Percentiles rank a stretch among this genome's conserved stretches.
phyloP scores from a whole-genome alignment of 2,113 vertebrate species.

The Phasianus colchicus region DNA sequence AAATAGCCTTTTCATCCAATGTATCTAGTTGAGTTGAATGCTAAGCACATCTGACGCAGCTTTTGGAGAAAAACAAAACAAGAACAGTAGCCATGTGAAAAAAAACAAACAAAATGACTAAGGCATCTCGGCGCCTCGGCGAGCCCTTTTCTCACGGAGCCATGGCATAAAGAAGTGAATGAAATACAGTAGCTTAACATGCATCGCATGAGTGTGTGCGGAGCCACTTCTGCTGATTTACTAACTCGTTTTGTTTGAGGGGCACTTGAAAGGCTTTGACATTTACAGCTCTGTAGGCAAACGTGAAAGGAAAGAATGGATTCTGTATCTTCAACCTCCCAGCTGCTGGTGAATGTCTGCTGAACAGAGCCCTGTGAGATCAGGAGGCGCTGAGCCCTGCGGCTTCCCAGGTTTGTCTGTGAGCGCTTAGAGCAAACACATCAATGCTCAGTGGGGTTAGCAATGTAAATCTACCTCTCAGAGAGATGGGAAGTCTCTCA shows the following conservation, averaged over 20 bases:
- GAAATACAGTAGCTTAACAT: slow-evolving; percentile 60
- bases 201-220: background rate
- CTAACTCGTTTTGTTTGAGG: slow-evolving; percentile 53
- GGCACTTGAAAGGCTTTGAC: slow-evolving; percentile 63
- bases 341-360: slow-evolving; percentile 30
- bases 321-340: slow-evolving; percentile 54
- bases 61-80: slow-evolving; percentile 47
- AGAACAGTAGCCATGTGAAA: slow-evolving; percentile 46
- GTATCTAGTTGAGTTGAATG: slow-evolving; percentile 59
- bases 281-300: slow-evolving; percentile 66
- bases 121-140: slow-evolving; percentile 7
- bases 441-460: slow-evolving; percentile 16
- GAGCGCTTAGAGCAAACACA: background rate
- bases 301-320: slow-evolving; percentile 47
- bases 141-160: slow-evolving; percentile 6
- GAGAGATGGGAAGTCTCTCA: slow-evolving; percentile 27
- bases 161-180: slow-evolving; percentile 17
- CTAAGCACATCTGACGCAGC: slow-evolving; percentile 46
- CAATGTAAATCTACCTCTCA: slow-evolving; percentile 36
- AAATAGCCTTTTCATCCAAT: slow-evolving; percentile 56
- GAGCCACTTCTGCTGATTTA: slow-evolving; percentile 44
- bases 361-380: background rate
- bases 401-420: background rate
- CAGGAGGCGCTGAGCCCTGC: background rate
- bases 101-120: slow-evolving; percentile 51